A percentile compares a stretch with the other conserved stretches of the same genome.
Conservation (phyloP, 2,797 vertebrate genomes). For the Darevskia nairensis region DNA sequence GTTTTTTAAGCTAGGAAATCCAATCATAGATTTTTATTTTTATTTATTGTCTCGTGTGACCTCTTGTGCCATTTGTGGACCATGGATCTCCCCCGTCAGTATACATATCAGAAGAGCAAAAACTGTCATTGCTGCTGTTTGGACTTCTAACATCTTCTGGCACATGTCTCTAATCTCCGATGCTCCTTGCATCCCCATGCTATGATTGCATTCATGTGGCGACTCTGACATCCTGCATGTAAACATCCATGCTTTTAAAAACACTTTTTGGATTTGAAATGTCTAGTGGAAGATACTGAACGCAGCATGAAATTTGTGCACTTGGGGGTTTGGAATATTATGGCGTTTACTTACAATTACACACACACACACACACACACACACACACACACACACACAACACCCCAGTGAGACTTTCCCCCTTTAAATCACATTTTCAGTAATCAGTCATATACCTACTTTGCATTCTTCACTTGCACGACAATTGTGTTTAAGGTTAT, state of each 20-base stretch:
- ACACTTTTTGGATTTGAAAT: not conserved
- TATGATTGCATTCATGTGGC: not conserved
- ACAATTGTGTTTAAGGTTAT: slow-evolving; percentile 55
- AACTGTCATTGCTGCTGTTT: too few relatives aligned
- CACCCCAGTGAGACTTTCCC: slow-evolving; percentile 1
- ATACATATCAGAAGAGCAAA: not conserved
- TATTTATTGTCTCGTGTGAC: not conserved
- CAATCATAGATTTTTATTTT: too few relatives aligned
- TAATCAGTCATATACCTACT: slow-evolving; percentile 25
- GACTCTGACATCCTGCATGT: not conserved
- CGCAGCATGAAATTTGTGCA: not conserved
- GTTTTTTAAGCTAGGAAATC: too few relatives aligned
- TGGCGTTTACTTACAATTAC: too few relatives aligned
- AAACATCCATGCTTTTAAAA: not conserved
- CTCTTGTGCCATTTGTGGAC: not conserved
- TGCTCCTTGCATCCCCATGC: not conserved
- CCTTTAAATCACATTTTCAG: slow-evolving; percentile 46
- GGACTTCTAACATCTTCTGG: not conserved
- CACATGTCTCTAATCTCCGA: not conserved
- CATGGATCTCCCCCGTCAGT: not conserved
- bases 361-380: too few relatives aligned
- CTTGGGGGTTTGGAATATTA: too few relatives aligned
- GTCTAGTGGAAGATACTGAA: not conserved
- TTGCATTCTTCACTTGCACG: slow-evolving; percentile 25
- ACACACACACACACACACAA: not conserved